Conservation (phyloP, 2,113 vertebrate genomes). For the Dromiciops gliroides region DNA sequence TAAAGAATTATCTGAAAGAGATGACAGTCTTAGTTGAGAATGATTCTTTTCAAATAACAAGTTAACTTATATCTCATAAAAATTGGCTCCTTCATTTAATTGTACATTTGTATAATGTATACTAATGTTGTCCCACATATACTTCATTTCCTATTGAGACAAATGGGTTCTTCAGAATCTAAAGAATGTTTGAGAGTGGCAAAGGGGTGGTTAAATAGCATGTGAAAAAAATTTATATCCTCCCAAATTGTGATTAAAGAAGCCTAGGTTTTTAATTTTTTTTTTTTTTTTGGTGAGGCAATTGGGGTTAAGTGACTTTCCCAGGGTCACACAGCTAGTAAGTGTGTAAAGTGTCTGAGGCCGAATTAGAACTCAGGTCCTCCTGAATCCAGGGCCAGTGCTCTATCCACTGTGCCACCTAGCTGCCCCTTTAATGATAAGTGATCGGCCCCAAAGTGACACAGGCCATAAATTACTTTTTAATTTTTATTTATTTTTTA, state of each 20-base stretch:
- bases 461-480: too few relatives aligned
- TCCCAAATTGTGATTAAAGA: not conserved
- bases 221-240: not conserved
- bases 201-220: not conserved
- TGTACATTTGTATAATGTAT: slow-evolving; percentile 1
- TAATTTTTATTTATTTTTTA: too few relatives aligned
- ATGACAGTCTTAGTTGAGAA: slow-evolving; percentile 18
- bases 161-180: not conserved
- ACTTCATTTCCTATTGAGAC: not conserved
- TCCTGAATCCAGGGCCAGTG: too few relatives aligned
- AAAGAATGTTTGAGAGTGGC: not conserved
- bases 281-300: too few relatives aligned
- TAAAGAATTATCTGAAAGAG: slow-evolving; percentile 16
- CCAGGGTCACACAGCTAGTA: too few relatives aligned
- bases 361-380: too few relatives aligned
- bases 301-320: too few relatives aligned
- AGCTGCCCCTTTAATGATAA: too few relatives aligned
- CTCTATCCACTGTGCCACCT: too few relatives aligned
- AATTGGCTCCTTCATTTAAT: slow-evolving; percentile 15
- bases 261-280: not conserved
- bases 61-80: slow-evolving; percentile 8
- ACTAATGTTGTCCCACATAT: not conserved
- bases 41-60: slow-evolving; percentile 27
- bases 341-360: too few relatives aligned
- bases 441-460: too few relatives aligned